Conservation (phyloP, 2,797 vertebrate genomes). For the Pseudopleuronectes americanus region DNA sequence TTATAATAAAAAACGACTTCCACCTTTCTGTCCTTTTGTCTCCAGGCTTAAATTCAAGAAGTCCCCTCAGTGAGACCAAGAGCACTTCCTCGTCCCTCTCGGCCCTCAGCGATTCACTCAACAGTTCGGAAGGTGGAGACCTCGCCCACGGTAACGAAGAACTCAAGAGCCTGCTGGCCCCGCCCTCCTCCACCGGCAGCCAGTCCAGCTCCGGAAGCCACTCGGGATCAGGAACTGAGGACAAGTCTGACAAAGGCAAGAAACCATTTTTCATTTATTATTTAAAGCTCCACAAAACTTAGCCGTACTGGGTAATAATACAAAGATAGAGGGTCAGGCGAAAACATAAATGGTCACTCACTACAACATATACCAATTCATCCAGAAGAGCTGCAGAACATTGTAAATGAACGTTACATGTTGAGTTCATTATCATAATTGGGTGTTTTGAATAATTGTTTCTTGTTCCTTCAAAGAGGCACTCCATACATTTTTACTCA, state of each 20-base stretch:
- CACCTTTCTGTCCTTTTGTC: slow-evolving; percentile 3
- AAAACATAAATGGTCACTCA: not conserved
- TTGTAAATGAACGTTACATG: no score
- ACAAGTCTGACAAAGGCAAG: slow-evolving; percentile 96
- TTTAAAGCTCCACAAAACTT: not conserved
- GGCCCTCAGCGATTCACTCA: slow-evolving; percentile 96
- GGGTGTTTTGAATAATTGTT: no score
- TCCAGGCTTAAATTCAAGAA: slow-evolving; percentile 83
- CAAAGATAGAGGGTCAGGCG: not conserved
- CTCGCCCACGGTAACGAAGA: slow-evolving; percentile 89
- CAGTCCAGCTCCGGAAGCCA: slow-evolving; percentile 90
- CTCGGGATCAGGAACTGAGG: slow-evolving; percentile 90
- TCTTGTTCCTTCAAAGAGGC: no score
- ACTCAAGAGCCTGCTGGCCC: slow-evolving; percentile 91
- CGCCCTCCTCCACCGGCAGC: slow-evolving; percentile 90
- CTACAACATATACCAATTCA: no score
- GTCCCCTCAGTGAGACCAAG: slow-evolving; percentile 92
- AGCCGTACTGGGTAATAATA: not conserved
- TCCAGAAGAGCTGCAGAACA: no score
- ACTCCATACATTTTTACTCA: no score
- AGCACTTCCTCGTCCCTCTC: slow-evolving; percentile 98
- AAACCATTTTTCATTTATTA: not conserved
- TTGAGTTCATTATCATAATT: no score
- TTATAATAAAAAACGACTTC: not conserved
- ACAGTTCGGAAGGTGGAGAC: slow-evolving; percentile 95